Evolutionary conservation across 2,113 vertebrate genomes (phyloP).

Genomic region (Crotalus horridus): DNA sequence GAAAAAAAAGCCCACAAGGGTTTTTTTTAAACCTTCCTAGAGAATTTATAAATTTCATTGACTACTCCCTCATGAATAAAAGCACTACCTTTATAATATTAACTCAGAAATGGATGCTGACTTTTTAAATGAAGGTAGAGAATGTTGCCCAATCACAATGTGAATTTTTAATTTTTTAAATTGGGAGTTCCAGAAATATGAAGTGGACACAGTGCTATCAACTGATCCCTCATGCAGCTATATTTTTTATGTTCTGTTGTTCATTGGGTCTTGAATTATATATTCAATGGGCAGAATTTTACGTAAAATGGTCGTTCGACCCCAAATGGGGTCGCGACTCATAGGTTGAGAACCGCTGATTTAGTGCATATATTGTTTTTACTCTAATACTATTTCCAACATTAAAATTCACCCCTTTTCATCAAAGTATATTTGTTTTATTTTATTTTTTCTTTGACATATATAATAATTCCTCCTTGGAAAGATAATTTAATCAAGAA

Average conservation of each 20-base stretch:
- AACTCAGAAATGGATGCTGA: slow-evolving; percentile 21
- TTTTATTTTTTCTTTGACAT: too few species aligned
- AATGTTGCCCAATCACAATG: not conserved
- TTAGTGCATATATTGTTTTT: too few species aligned
- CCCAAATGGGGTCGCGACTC: too few species aligned
- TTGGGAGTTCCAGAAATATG: not conserved
- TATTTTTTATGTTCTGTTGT: not conserved
- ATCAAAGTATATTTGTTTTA: too few species aligned
- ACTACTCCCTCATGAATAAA: slow-evolving; percentile 9
- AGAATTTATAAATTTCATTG: slow-evolving; percentile 29
- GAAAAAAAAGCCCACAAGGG: not conserved
- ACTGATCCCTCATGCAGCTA: not conserved
- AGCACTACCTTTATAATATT: not conserved
- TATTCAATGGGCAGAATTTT: not conserved
- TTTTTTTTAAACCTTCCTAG: not conserved
- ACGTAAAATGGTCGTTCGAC: too few species aligned
- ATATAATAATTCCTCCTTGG: too few species aligned
- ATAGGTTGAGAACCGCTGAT: too few species aligned
- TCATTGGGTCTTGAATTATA: not conserved
- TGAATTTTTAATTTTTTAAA: slow-evolving; percentile 13
- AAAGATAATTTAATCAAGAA: too few species aligned
- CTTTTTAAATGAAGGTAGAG: not conserved
- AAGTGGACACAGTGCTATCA: not conserved
- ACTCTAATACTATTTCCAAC: too few species aligned
- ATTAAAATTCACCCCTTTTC: too few species aligned